Percentiles rank a stretch among this genome's conserved stretches.
Evolutionary conservation across 2,888 invertebrate species (phyloP).

Genomic region (Dicycla oo): DNA sequence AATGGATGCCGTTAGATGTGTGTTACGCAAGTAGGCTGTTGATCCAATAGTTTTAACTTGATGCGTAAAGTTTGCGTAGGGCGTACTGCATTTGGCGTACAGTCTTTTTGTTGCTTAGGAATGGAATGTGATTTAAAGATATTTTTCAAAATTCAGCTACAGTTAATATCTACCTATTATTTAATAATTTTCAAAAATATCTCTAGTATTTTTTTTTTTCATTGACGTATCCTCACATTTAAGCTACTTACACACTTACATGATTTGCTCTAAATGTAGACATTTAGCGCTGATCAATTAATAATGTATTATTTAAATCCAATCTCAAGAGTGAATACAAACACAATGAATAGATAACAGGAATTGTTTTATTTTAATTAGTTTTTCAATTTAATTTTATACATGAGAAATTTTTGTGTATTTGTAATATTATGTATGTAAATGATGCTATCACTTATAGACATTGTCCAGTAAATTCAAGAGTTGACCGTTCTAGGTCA

Average conservation of each 20-base stretch:
- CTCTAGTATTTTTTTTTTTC: background rate
- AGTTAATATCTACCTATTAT: background rate
- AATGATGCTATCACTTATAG: slow-evolving; percentile 44
- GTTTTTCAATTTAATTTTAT: slow-evolving; percentile 20
- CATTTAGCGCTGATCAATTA: slow-evolving; percentile 50
- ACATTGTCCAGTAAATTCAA: slow-evolving; percentile 23
- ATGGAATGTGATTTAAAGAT: background rate
- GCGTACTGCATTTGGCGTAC: background rate
- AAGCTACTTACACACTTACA: background rate
- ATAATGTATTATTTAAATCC: slow-evolving; percentile 17
- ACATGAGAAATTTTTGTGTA: slow-evolving; percentile 30
- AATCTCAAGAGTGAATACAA: slow-evolving; percentile 10
- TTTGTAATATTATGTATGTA: slow-evolving; percentile 52
- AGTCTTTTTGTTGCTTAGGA: background rate
- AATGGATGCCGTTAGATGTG: background rate
- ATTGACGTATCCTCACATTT: background rate
- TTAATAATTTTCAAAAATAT: background rate
- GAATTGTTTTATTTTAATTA: slow-evolving; percentile 23
- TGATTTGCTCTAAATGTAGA: background rate
- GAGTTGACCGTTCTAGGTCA: slow-evolving; percentile 3
- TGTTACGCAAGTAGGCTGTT: background rate
- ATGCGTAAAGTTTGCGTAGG: slow-evolving; percentile 4
- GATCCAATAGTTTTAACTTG: background rate
- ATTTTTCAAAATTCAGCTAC: background rate
- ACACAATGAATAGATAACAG: background rate